These are phyloP conservation scores for Telmatochromis sp. DNA, from an alignment of 2,113 vertebrate species.

Conservation along the genomic window DNA sequence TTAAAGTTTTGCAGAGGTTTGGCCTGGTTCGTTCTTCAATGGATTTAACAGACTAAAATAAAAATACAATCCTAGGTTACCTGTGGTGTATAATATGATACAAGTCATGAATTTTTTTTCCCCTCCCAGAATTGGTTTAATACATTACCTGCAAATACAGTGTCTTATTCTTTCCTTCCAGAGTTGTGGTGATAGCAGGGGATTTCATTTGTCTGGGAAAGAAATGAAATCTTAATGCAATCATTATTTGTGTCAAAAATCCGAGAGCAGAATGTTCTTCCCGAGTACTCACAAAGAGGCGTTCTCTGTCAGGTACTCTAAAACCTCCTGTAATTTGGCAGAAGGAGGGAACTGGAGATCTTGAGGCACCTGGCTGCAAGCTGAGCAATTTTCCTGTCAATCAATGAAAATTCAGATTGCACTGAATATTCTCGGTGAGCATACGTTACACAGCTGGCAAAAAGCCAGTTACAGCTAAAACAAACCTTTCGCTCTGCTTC, in stretches of 20 bases:
- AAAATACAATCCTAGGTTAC: not conserved
- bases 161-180: conserved; percentile 94
- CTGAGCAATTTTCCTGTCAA: conserved; percentile 77
- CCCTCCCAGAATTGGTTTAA: not conserved
- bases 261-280: not conserved
- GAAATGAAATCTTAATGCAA: not conserved
- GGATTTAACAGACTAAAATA: conserved; percentile 74
- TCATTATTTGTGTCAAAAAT: not conserved
- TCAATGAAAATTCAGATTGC: not conserved
- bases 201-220: conserved; percentile 92
- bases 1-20: conserved; percentile 93
- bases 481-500: conserved; percentile 92
- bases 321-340: conserved; percentile 91
- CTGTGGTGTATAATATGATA: not conserved
- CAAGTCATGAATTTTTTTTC: not conserved
- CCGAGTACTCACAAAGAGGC: conserved; percentile 84
- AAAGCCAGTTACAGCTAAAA: not conserved
- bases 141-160: conserved; percentile 89
- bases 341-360: conserved; percentile 91
- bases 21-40: conserved; percentile 92
- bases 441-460: not conserved
- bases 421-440: not conserved
- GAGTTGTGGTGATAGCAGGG: conserved; percentile 93
- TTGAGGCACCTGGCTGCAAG: conserved; percentile 94
- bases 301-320: conserved; percentile 91